Percentiles rank a stretch among this genome's conserved stretches.
Conservation (phyloP, 35 echinoderm and acorn worm species). For the Ophioderma brevispina region DNA sequence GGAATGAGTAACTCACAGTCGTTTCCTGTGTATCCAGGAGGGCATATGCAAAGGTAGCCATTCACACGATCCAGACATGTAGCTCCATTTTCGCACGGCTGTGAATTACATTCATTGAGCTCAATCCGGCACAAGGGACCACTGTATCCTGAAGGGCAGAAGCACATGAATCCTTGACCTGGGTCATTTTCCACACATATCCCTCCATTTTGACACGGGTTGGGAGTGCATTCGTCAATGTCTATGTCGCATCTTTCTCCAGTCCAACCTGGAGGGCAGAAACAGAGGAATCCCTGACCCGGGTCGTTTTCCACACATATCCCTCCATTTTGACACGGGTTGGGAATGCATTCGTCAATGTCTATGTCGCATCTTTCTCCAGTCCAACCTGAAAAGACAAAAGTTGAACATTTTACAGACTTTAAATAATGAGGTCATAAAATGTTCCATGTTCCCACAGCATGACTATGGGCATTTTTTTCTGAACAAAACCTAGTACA, state of each 20-base stretch:
- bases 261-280: slow-evolving; percentile 49
- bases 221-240: slow-evolving; percentile 54
- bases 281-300: slow-evolving; percentile 18
- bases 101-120: slow-evolving; percentile 44
- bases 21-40: slow-evolving; percentile 51
- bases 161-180: slow-evolving; percentile 58
- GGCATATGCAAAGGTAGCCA: slow-evolving; percentile 56
- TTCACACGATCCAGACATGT: slow-evolving; percentile 56
- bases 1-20: slow-evolving; percentile 46
- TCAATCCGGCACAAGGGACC: slow-evolving; percentile 64
- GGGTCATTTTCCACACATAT: slow-evolving; percentile 61
- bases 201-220: slow-evolving; percentile 62
- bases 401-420: slow-evolving; percentile 19
- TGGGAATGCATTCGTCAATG: slow-evolving; percentile 54
- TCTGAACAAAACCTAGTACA: no score
- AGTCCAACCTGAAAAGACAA: slow-evolving; percentile 27
- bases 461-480: no score
- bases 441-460: no score
- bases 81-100: slow-evolving; percentile 69
- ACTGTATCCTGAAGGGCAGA: slow-evolving; percentile 57
- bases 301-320: slow-evolving; percentile 31
- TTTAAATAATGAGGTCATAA: no score
- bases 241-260: slow-evolving; percentile 56
- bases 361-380: slow-evolving; percentile 51
- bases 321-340: slow-evolving; percentile 57